phyloP scores from a whole-genome alignment of 1,140 invertebrate genomes.

The Drosophila lacertosa region DNA sequence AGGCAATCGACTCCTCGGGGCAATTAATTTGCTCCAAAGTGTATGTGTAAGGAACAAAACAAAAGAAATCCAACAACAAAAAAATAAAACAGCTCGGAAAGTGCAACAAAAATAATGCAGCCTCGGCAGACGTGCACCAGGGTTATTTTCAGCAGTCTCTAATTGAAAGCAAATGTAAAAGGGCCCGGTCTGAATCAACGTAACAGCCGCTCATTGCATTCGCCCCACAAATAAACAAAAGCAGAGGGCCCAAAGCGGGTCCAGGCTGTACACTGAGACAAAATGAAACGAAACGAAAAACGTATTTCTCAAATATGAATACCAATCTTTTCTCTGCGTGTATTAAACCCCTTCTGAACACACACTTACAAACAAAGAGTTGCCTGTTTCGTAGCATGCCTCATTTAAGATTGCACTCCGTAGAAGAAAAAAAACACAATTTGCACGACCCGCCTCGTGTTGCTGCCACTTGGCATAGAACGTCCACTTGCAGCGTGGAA shows the following conservation, averaged over 20 bases:
- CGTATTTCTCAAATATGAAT: no score
- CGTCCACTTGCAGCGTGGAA: background rate
- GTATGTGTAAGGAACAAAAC: conserved; percentile 20
- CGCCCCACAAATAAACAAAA: conserved; percentile 38
- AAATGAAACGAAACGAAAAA: background rate
- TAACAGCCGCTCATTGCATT: conserved; percentile 14
- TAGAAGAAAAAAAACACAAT: conserved; percentile 11
- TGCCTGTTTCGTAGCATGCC: conserved; percentile 27
- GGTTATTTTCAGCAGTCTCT: conserved; percentile 61
- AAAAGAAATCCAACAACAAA: conserved; percentile 19
- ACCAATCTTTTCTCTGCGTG: conserved; percentile 21
- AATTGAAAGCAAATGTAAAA: conserved; percentile 49
- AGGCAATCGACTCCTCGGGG: conserved; percentile 53
- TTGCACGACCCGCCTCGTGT: conserved; percentile 22
- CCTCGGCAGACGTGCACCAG: conserved; percentile 10
- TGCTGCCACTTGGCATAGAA: conserved; percentile 2
- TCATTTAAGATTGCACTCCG: conserved; percentile 31
- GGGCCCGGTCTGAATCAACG: conserved; percentile 4
- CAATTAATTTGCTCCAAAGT: conserved; percentile 69
- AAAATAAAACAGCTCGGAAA: conserved; percentile 35
- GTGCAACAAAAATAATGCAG: conserved; percentile 58
- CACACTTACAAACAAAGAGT: conserved; percentile 23
- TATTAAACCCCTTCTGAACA: background rate
- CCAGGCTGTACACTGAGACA: conserved; percentile 3
- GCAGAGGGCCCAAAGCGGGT: background rate